A percentile compares a stretch with the other conserved stretches of the same genome.
These are phyloP conservation scores for Leucozona laternaria DNA, from an alignment of 2,888 invertebrate genomes.

Conservation along the genomic window DNA sequence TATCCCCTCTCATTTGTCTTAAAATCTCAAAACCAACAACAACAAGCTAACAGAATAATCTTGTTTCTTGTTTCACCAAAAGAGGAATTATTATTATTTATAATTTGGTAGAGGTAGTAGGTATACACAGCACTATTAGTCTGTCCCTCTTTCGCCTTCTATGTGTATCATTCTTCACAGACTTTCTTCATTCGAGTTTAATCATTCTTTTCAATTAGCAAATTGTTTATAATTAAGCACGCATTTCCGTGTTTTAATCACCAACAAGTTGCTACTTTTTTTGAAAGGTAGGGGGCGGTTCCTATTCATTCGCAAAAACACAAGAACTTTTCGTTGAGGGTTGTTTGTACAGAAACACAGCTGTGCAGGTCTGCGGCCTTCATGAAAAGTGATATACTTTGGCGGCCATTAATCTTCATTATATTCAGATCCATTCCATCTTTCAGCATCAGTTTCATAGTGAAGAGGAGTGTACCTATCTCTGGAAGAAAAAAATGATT, in stretches of 20 bases:
- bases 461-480: not conserved
- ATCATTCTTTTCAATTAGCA: slow-evolving; percentile 72
- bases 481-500: not conserved
- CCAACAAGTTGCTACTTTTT: slow-evolving; percentile 43
- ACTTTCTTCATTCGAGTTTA: slow-evolving; percentile 49
- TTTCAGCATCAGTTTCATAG: not conserved
- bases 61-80: slow-evolving; percentile 41
- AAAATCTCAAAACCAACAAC: slow-evolving; percentile 15
- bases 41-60: slow-evolving; percentile 48
- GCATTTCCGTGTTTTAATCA: slow-evolving; percentile 26
- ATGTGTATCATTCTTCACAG: not conserved
- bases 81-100: slow-evolving; percentile 54
- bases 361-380: slow-evolving; percentile 21
- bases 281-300: not conserved
- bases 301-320: not conserved
- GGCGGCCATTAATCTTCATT: slow-evolving; percentile 63
- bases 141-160: not conserved
- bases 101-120: slow-evolving; percentile 28
- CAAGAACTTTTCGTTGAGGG: not conserved
- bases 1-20: not conserved
- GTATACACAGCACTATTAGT: slow-evolving; percentile 2
- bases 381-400: slow-evolving; percentile 26
- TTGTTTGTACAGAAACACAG: not conserved
- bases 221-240: slow-evolving; percentile 70
- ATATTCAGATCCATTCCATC: slow-evolving; percentile 65